These are phyloP conservation scores for Drosophila santomea DNA, from an alignment of 1,140 invertebrate genomes.

Conservation along the genomic window DNA sequence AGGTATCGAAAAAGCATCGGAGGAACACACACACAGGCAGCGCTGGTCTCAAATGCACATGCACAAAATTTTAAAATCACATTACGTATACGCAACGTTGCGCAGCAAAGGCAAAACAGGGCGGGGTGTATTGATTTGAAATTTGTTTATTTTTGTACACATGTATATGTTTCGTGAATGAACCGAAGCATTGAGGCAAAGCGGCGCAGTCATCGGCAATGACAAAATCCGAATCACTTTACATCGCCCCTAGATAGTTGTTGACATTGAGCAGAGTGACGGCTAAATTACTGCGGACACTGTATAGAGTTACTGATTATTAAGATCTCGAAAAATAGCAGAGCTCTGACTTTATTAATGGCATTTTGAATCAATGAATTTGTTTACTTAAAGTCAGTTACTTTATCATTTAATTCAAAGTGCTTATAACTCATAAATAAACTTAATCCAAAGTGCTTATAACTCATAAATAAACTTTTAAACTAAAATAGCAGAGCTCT, in stretches of 20 bases:
- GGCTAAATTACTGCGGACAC: not conserved
- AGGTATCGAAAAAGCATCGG: slow-evolving; percentile 30
- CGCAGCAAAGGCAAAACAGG: slow-evolving; percentile 44
- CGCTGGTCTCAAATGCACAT: slow-evolving; percentile 54
- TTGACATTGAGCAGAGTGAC: slow-evolving; percentile 51
- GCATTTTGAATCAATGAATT: no score
- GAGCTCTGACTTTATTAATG: no score
- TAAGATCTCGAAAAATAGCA: not conserved
- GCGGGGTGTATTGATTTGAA: not conserved
- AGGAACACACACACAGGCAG: slow-evolving; percentile 4
- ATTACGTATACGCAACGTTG: slow-evolving; percentile 79
- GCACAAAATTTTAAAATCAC: slow-evolving; percentile 75
- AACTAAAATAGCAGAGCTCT: not conserved
- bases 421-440: no score
- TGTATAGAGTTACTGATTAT: slow-evolving; percentile 18
- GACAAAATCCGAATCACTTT: slow-evolving; percentile 52
- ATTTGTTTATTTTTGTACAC: slow-evolving; percentile 27
- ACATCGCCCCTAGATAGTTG: slow-evolving; percentile 49
- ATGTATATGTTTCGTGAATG: slow-evolving; percentile 5
- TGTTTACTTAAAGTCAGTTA: no score
- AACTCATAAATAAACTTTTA: no score
- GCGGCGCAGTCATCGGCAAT: slow-evolving; percentile 46
- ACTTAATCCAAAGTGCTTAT: no score
- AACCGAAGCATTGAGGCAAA: slow-evolving; percentile 41
- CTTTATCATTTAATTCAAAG: no score